Percentiles rank a stretch among this genome's conserved stretches.
Conservation (phyloP, 2,113 vertebrate genomes). For the Agelaius phoeniceus region DNA sequence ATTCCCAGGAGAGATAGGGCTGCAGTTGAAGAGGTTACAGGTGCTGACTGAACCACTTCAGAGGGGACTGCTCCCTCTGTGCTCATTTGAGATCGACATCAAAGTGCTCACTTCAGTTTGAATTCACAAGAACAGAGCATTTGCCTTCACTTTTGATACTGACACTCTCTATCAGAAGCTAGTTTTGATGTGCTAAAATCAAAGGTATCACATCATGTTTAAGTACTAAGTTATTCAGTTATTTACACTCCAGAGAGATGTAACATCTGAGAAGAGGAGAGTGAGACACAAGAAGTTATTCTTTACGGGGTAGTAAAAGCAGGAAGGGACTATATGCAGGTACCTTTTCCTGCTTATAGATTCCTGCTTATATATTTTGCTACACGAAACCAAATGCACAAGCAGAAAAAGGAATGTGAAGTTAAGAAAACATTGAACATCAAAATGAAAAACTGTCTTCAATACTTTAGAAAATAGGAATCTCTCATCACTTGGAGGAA, state of each 20-base stretch:
- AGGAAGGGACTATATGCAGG: background rate
- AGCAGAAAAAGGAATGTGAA: background rate
- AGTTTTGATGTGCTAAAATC: constrained; percentile 3
- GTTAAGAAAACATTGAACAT: background rate
- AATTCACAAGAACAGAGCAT: background rate
- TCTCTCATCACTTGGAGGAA: background rate
- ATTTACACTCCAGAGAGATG: background rate
- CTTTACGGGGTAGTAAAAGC: background rate
- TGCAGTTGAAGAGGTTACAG: constrained; percentile 35
- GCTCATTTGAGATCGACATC: background rate
- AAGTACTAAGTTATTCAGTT: background rate
- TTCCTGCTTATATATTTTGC: background rate
- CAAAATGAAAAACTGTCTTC: background rate
- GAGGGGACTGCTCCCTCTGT: background rate
- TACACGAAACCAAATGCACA: background rate
- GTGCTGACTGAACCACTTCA: background rate
- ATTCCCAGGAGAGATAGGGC: constrained; percentile 33
- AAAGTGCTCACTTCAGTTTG: background rate
- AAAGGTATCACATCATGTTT: background rate
- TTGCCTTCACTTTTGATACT: background rate
- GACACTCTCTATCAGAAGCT: background rate
- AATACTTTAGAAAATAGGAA: background rate
- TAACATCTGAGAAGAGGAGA: background rate
- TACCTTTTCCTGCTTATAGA: background rate
- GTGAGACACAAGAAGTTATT: background rate